phyloP scores from a whole-genome alignment of 2,888 invertebrate species.

The Chloroclysta siterata region DNA sequence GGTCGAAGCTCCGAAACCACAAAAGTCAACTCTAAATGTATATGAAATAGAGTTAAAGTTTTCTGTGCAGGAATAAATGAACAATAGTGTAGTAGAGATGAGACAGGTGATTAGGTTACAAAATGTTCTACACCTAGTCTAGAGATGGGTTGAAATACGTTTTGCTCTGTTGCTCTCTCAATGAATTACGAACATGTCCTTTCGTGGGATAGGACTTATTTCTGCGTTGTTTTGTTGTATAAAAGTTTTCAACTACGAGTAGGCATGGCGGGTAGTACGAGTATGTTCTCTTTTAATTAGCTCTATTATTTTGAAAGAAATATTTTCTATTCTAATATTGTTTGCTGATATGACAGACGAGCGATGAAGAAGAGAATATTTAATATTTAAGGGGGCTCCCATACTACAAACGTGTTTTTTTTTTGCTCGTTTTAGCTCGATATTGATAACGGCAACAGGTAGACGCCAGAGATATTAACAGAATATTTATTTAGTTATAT shows the following conservation, averaged over 20 bases:
- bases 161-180: conserved; percentile 18
- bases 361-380: too few relatives aligned
- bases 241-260: not conserved
- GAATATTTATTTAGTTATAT: too few relatives aligned
- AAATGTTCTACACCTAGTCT: conserved; percentile 55
- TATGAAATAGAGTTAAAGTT: conserved; percentile 53
- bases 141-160: conserved; percentile 39
- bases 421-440: too few relatives aligned
- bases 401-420: too few relatives aligned
- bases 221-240: not conserved
- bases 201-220: conserved; percentile 19
- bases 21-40: conserved; percentile 40
- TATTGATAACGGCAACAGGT: too few relatives aligned
- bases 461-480: too few relatives aligned
- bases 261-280: too few relatives aligned
- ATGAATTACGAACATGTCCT: conserved; percentile 22
- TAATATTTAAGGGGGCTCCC: too few relatives aligned
- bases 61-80: conserved; percentile 47
- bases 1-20: conserved; percentile 58
- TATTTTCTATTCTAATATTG: too few relatives aligned
- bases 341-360: too few relatives aligned
- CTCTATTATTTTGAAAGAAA: too few relatives aligned
- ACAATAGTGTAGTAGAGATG: conserved; percentile 73
- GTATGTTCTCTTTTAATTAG: too few relatives aligned
- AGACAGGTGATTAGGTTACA: conserved; percentile 69